Percentiles rank a stretch among this genome's conserved stretches.
Evolutionary conservation across 2,888 invertebrate genomes (phyloP).

Genomic region (Cosmopolites sordidus): DNA sequence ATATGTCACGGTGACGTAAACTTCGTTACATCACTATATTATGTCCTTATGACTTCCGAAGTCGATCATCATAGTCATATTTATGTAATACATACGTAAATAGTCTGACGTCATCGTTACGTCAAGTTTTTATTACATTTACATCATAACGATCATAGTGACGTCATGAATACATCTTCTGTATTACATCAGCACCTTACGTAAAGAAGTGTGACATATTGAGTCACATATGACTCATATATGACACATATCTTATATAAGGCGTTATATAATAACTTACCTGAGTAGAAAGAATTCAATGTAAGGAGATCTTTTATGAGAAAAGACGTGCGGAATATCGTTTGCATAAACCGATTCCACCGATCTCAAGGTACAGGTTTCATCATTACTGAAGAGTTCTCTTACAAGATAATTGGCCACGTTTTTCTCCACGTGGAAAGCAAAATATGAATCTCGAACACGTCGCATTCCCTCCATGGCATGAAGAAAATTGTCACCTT

Average conservation of each 20-base stretch:
- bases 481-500: constrained; percentile 7
- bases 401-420: constrained; percentile 10
- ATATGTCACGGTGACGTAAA: no score
- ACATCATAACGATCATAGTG: no score
- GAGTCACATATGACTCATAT: no score
- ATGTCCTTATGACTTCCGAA: background rate
- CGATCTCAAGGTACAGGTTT: constrained; percentile 13
- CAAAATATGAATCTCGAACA: constrained; percentile 17
- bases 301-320: constrained; percentile 15
- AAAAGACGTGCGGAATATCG: constrained; percentile 11
- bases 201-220: no score
- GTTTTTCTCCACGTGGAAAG: constrained; percentile 15
- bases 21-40: no score
- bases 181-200: no score
- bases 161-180: no score
- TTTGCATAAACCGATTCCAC: constrained; percentile 14
- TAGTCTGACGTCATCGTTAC: background rate
- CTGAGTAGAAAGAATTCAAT: constrained; percentile 13
- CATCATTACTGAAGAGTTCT: constrained; percentile 9
- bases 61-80: background rate
- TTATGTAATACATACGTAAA: background rate
- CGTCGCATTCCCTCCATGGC: constrained; percentile 17
- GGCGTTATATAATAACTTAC: no score
- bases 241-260: no score
- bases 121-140: background rate